These are phyloP conservation scores for Liasis olivaceus DNA, from an alignment of 2,797 vertebrate species.

Conservation along the genomic window DNA sequence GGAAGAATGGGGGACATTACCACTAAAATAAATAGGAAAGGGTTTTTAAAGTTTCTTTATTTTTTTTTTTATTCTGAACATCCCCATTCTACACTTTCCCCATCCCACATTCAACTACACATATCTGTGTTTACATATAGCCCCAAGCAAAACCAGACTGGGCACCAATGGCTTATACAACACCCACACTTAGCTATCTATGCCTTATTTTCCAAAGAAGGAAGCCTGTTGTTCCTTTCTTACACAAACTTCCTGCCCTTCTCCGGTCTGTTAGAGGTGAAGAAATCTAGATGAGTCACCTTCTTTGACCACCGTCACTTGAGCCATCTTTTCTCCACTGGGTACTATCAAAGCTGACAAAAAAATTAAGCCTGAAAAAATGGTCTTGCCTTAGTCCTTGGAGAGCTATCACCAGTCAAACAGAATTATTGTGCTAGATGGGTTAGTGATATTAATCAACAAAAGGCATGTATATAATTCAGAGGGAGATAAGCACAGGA, in stretches of 20 bases:
- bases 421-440: background rate
- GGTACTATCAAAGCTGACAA: background rate
- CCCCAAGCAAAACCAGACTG: background rate
- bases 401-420: background rate
- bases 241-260: background rate
- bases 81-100: background rate
- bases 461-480: background rate
- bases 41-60: background rate
- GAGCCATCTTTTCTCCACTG: background rate
- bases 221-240: background rate
- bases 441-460: background rate
- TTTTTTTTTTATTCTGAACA: background rate
- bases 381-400: background rate
- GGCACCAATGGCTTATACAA: background rate
- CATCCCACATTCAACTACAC: background rate
- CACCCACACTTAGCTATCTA: background rate
- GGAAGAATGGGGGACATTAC: background rate
- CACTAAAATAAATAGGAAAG: background rate
- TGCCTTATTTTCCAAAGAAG: background rate
- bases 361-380: background rate
- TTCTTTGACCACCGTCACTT: background rate
- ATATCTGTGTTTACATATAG: background rate
- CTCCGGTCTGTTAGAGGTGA: background rate
- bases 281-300: too few species aligned
- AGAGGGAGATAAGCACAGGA: background rate